phyloP scores from a whole-genome alignment of 2,113 vertebrate genomes.

The Thamnophis sirtalis region DNA sequence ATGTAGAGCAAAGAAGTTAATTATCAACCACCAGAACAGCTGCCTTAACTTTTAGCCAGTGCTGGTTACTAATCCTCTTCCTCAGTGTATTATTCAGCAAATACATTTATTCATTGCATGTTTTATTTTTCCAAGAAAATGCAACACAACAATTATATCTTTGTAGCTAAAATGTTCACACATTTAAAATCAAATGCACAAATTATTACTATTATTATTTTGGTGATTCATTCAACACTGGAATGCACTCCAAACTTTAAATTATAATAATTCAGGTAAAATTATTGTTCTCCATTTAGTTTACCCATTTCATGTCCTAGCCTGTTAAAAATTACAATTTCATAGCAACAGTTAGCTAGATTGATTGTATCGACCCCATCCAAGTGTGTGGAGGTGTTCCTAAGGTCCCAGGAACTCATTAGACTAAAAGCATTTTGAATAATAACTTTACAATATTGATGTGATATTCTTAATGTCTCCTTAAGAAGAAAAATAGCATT shows the following conservation, averaged over 20 bases:
- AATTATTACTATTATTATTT: not conserved
- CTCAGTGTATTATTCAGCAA: slow-evolving; percentile 33
- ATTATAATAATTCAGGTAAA: not conserved
- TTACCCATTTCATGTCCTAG: not conserved
- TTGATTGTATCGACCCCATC: not conserved
- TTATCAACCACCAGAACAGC: slow-evolving; percentile 4
- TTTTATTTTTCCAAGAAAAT: slow-evolving; percentile 4
- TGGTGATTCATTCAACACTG: slow-evolving; percentile 45
- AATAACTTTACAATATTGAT: not conserved
- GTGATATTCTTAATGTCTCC: not conserved
- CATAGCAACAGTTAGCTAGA: not conserved
- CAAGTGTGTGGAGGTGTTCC: not conserved
- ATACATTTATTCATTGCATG: not conserved
- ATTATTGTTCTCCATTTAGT: not conserved
- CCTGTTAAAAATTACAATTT: not conserved
- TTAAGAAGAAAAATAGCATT: not conserved
- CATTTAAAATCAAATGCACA: not conserved
- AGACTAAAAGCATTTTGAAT: not conserved
- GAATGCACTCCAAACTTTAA: slow-evolving; percentile 11
- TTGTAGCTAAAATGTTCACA: not conserved
- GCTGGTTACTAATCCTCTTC: slow-evolving; percentile 44
- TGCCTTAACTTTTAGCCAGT: slow-evolving; percentile 45
- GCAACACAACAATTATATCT: not conserved
- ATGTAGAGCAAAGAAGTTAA: slow-evolving; percentile 7
- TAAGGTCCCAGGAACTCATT: not conserved